Evolutionary conservation across 2,888 invertebrate species (phyloP).

Genomic region (Drosophila suboccidentalis): DNA sequence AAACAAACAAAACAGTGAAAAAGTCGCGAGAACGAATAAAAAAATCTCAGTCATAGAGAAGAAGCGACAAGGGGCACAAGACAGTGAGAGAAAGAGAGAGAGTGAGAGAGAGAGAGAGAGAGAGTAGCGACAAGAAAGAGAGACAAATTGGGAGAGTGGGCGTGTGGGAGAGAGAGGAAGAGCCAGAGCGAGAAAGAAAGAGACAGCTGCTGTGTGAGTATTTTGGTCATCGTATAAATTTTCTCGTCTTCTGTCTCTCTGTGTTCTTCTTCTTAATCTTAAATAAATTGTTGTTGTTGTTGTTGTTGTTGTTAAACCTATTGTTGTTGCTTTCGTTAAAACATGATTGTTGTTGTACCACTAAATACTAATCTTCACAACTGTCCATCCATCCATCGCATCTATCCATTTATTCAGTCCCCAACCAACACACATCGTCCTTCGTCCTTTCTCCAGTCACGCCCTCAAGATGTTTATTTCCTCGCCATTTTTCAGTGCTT

Average conservation of each 20-base stretch:
- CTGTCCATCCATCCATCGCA: conserved; percentile 8
- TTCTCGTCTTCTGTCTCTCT: conserved; percentile 46
- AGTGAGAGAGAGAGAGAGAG: not conserved
- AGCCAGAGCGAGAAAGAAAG: conserved; percentile 9
- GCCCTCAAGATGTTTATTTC: conserved; percentile 30
- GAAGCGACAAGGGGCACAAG: conserved; percentile 4
- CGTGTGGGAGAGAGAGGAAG: conserved; percentile 8
- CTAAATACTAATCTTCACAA: not conserved
- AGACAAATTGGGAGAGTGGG: conserved; percentile 8
- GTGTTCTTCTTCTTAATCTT: conserved; percentile 33
- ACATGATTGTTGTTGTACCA: conserved; percentile 10
- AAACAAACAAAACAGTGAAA: conserved; percentile 35
- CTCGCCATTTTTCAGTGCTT: conserved; percentile 32
- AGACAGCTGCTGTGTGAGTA: conserved; percentile 54
- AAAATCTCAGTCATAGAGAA: conserved; percentile 5
- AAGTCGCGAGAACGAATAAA: conserved; percentile 37
- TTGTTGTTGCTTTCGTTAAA: conserved; percentile 11
- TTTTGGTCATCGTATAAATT: conserved; percentile 37
- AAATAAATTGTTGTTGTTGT: conserved; percentile 19
- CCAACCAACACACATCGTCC: conserved; percentile 8
- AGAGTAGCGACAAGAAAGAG: conserved; percentile 5
- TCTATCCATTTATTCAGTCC: conserved; percentile 8
- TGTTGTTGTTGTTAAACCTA: conserved; percentile 14
- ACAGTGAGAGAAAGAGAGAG: conserved; percentile 2
- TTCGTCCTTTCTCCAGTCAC: conserved; percentile 2